Conservation (phyloP, 2,113 vertebrate species). For the Cephalopterus ornatus region DNA sequence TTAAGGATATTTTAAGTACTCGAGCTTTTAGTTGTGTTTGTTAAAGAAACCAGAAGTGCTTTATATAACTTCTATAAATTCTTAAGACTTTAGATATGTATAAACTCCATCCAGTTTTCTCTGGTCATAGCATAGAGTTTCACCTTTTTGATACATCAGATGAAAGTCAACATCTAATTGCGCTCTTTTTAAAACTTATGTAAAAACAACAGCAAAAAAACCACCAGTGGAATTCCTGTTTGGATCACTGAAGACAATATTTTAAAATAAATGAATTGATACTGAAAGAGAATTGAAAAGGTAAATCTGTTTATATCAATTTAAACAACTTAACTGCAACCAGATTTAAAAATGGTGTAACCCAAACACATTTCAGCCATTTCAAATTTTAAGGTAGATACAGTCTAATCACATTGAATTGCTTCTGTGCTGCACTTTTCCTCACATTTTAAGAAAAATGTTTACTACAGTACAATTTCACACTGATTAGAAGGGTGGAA, state of each 20-base stretch:
- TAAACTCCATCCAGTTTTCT: slow-evolving; percentile 86
- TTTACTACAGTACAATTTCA: background rate
- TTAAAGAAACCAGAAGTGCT: slow-evolving; percentile 31
- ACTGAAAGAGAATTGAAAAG: background rate
- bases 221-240: background rate
- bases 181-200: slow-evolving; percentile 83
- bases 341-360: background rate
- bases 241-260: background rate
- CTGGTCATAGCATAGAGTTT: slow-evolving; percentile 79
- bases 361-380: background rate
- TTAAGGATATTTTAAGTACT: background rate
- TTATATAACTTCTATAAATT: background rate
- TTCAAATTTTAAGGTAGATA: background rate
- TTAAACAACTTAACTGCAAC: background rate
- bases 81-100: slow-evolving; percentile 73
- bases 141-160: slow-evolving; percentile 78
- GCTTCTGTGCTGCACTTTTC: background rate
- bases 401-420: background rate
- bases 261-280: background rate
- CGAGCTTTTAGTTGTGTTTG: background rate
- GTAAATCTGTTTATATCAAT: background rate
- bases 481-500: background rate
- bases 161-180: slow-evolving; percentile 84
- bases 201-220: background rate
- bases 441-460: background rate